phyloP scores from a whole-genome alignment of 2,888 invertebrate genomes.

The Hololepta plana region DNA sequence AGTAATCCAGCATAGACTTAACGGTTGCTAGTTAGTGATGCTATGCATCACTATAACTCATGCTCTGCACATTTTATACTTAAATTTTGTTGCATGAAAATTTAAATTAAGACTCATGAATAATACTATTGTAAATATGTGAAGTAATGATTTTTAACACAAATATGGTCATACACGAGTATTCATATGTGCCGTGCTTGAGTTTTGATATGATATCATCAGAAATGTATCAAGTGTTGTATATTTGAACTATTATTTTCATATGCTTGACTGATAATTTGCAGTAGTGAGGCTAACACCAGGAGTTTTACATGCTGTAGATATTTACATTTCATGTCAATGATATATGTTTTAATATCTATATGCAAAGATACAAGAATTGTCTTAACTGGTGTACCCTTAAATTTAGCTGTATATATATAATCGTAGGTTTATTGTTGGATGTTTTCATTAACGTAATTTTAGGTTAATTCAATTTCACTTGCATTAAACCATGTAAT shows the following conservation, averaged over 20 bases:
- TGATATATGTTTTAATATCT: too few relatives aligned
- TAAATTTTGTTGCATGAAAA: too few relatives aligned
- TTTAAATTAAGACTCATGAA: too few relatives aligned
- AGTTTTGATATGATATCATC: too few relatives aligned
- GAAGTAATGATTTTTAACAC: constrained; percentile 5
- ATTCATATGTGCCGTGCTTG: too few relatives aligned
- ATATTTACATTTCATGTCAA: constrained; percentile 1
- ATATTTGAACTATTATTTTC: constrained; percentile 9
- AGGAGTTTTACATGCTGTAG: constrained; percentile 3
- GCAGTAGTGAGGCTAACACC: constrained; percentile 2
- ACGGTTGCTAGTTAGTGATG: constrained; percentile 27
- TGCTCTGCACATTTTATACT: too few relatives aligned
- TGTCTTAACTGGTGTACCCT: too few relatives aligned
- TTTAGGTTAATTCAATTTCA: constrained; percentile 1
- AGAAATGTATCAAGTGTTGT: too few relatives aligned
- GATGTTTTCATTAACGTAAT: constrained; percentile 7
- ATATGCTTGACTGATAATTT: constrained; percentile 12
- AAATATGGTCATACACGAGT: too few relatives aligned
- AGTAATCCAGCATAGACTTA: constrained; percentile 18
- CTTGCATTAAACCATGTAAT: constrained; percentile 8
- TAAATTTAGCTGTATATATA: constrained; percentile 14
- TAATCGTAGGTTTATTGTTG: constrained; percentile 13
- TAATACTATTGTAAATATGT: constrained; percentile 10
- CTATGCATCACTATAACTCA: too few relatives aligned
- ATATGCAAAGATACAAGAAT: too few relatives aligned